phyloP scores from a whole-genome alignment of 2,888 invertebrate species.

The Limnephilus marmoratus region DNA sequence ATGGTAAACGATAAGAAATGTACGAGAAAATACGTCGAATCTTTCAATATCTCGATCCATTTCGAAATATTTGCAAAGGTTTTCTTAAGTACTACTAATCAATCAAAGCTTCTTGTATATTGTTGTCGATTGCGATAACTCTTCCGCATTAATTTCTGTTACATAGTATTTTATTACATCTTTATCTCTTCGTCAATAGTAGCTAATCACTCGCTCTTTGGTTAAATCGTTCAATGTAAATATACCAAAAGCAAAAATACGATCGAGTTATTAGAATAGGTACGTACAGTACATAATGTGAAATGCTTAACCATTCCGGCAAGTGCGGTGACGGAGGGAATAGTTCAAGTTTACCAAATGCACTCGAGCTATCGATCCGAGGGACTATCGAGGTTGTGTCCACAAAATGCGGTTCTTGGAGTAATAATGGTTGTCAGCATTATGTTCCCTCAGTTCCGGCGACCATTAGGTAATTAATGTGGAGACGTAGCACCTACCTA shows the following conservation, averaged over 20 bases:
- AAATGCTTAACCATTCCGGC: background rate
- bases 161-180: background rate
- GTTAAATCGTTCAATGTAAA: background rate
- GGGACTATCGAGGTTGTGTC: background rate
- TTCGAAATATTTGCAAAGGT: slow-evolving; percentile 52
- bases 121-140: background rate
- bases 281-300: background rate
- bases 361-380: background rate
- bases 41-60: slow-evolving; percentile 51
- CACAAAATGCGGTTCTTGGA: background rate
- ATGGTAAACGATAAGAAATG: slow-evolving; percentile 21
- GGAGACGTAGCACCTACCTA: background rate
- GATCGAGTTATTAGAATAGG: background rate
- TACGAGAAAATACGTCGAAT: slow-evolving; percentile 20
- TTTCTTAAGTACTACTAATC: slow-evolving; percentile 36
- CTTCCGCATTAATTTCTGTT: slow-evolving; percentile 3
- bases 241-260: background rate
- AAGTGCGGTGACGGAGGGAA: background rate
- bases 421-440: background rate
- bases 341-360: background rate
- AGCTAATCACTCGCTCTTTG: background rate
- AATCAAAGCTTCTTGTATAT: slow-evolving; percentile 26
- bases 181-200: background rate
- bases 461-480: background rate
- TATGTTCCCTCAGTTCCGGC: background rate